A percentile compares a stretch with the other conserved stretches of the same genome.
Evolutionary conservation across 2,797 vertebrate species (phyloP).

Genomic region (Ptychobarbus kaznakovi): DNA sequence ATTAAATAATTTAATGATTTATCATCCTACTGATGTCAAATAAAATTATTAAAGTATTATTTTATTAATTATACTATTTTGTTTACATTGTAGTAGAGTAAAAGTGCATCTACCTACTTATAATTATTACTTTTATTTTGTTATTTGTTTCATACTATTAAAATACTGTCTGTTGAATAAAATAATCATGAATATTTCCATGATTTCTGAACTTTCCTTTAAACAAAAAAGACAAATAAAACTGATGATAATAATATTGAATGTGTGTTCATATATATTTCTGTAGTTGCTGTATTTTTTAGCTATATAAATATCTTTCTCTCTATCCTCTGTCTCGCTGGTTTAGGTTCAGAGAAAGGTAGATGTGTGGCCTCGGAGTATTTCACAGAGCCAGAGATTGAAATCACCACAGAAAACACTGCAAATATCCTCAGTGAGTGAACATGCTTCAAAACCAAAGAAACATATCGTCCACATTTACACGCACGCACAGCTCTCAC

Average conservation of each 20-base stretch:
- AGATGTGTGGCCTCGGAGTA: constrained; percentile 92
- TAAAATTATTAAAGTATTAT: no score
- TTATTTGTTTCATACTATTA: background rate
- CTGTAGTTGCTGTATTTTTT: constrained; percentile 29
- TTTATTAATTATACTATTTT: background rate
- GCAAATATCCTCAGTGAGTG: constrained; percentile 94
- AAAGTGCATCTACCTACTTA: background rate
- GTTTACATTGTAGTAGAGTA: background rate
- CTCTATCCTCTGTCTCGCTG: constrained; percentile 41
- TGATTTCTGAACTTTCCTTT: background rate
- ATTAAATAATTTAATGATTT: background rate
- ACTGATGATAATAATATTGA: background rate
- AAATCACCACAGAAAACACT: constrained; percentile 93
- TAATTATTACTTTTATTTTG: background rate
- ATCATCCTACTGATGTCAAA: background rate
- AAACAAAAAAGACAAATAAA: background rate
- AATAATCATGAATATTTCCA: background rate
- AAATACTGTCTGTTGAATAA: background rate
- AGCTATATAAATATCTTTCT: constrained; percentile 55
- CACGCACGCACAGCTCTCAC: background rate
- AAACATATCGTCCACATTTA: background rate
- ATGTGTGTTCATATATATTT: background rate
- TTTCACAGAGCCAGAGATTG: constrained; percentile 91
- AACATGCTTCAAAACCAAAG: constrained; percentile 5
- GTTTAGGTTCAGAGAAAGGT: constrained; percentile 79